These are phyloP conservation scores for Triplophysa rosa DNA, from an alignment of 2,113 vertebrate species.

Conservation along the genomic window DNA sequence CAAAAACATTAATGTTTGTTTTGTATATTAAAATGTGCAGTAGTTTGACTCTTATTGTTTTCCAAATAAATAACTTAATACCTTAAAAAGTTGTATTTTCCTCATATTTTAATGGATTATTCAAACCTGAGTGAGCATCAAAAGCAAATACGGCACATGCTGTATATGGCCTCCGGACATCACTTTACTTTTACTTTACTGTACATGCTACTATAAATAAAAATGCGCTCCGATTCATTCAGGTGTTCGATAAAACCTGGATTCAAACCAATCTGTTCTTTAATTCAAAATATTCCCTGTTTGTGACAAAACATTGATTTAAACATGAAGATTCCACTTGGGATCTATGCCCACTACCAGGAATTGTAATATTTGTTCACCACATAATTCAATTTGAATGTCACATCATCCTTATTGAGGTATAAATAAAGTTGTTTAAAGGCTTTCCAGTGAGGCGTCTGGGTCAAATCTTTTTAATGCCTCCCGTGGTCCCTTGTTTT, in stretches of 20 bases:
- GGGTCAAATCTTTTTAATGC: conserved; percentile 9
- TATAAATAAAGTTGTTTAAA: not conserved
- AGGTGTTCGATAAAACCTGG: not conserved
- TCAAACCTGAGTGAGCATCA: too few species aligned
- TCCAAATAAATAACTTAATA: too few species aligned
- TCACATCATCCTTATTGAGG: not conserved
- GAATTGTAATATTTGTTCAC: not conserved
- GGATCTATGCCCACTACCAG: not conserved
- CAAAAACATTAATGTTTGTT: too few species aligned
- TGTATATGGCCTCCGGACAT: too few species aligned
- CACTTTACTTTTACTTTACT: not conserved
- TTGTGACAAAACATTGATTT: not conserved
- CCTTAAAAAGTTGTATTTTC: too few species aligned
- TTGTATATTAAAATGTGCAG: too few species aligned
- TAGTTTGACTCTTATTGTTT: too few species aligned
- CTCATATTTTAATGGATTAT: too few species aligned
- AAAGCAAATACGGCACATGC: too few species aligned
- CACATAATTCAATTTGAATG: not conserved
- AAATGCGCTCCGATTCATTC: not conserved
- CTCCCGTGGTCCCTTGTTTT: conserved; percentile 13
- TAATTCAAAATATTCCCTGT: too few species aligned
- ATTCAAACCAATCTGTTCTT: not conserved
- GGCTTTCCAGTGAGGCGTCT: not conserved
- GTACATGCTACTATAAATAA: not conserved
- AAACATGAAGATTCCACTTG: not conserved